These are phyloP conservation scores for Paradoxurus hermaphroditus DNA, from an alignment of 2,113 vertebrate species.

Conservation along the genomic window DNA sequence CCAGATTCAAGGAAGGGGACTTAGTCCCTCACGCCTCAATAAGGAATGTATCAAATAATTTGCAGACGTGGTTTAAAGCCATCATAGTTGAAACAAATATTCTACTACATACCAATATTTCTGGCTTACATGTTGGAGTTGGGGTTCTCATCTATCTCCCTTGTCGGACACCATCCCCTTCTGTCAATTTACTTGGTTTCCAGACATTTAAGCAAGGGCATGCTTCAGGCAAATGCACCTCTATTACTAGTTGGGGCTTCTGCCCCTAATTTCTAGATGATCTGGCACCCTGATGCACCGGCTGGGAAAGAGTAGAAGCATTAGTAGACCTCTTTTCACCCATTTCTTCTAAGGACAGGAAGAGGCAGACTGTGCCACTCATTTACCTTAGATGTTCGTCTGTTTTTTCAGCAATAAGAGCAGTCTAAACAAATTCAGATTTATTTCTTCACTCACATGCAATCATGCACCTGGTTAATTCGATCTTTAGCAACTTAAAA, in stretches of 20 bases:
- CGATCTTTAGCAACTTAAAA: constrained; percentile 17
- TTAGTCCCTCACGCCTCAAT: neutral
- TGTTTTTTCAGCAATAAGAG: neutral
- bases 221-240: neutral
- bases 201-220: neutral
- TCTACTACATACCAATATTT: neutral
- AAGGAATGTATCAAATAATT: neutral
- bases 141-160: neutral
- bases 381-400: neutral
- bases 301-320: neutral
- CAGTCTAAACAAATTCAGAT: neutral
- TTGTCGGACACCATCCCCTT: neutral
- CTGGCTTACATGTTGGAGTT: neutral
- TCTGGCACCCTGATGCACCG: neutral
- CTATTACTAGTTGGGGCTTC: neutral
- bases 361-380: neutral
- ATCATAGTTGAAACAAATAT: neutral
- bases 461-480: neutral
- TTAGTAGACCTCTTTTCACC: neutral
- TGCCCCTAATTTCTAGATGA: neutral
- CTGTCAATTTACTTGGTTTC: neutral
- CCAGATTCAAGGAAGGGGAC: neutral
- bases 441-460: neutral
- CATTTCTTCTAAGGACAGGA: neutral
- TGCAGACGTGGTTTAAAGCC: neutral